Percentiles rank a stretch among this genome's conserved stretches.
phyloP scores from a whole-genome alignment of 2,888 invertebrate genomes.

The Sinopyrophorus schimmeli region DNA sequence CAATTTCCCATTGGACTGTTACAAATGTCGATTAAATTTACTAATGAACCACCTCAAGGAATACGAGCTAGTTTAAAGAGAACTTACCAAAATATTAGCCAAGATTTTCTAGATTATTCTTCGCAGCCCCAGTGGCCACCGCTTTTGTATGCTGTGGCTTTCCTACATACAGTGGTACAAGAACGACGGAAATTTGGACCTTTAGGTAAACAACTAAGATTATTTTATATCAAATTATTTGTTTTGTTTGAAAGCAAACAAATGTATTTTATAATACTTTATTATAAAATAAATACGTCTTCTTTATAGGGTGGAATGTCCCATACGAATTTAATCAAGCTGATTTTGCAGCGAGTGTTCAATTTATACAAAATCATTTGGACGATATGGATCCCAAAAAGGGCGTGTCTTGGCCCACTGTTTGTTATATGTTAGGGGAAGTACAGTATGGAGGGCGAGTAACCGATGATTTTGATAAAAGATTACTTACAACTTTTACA shows the following conservation, averaged over 20 bases:
- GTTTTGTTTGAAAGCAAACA: neutral
- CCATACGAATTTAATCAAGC: conserved; percentile 98
- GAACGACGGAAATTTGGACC: conserved; percentile 96
- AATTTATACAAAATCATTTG: conserved; percentile 94
- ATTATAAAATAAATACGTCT: neutral
- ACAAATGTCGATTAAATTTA: conserved; percentile 95
- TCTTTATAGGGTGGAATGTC: conserved; percentile 83
- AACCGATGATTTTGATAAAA: conserved; percentile 96
- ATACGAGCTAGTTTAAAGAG: conserved; percentile 91
- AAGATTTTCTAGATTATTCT: conserved; percentile 91
- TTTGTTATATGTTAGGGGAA: conserved; percentile 97
- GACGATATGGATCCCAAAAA: conserved; percentile 97
- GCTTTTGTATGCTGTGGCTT: conserved; percentile 89
- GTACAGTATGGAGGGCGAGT: conserved; percentile 82
- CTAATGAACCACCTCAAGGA: conserved; percentile 96
- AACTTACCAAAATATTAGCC: conserved; percentile 87
- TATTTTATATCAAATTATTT: conserved; percentile 1
- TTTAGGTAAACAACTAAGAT: conserved; percentile 54
- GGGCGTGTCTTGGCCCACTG: conserved; percentile 96
- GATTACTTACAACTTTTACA: conserved; percentile 89
- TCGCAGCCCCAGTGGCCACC: conserved; percentile 93
- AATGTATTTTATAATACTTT: neutral
- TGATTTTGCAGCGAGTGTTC: conserved; percentile 93
- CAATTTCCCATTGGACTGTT: conserved; percentile 88
- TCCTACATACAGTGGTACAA: conserved; percentile 93